A percentile compares a stretch with the other conserved stretches of the same genome.
Evolutionary conservation across 1,140 invertebrate genomes (phyloP).

Genomic region (Megalonaias nervosa): DNA sequence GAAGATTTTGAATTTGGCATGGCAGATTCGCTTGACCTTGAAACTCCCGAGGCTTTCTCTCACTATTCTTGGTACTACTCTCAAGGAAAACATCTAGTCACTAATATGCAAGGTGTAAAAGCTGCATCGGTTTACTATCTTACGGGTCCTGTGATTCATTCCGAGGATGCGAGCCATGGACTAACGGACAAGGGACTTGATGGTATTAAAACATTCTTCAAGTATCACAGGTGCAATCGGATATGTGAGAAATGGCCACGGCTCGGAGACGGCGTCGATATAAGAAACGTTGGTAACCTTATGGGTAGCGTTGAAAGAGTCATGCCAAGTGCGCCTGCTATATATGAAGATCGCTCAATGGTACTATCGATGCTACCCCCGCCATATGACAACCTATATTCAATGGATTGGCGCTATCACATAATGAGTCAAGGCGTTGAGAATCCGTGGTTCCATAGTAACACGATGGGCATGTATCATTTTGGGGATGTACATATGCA

Average conservation of each 20-base stretch:
- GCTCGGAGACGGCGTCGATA: slow-evolving; percentile 22
- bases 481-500: no score
- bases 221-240: slow-evolving; percentile 32
- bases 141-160: slow-evolving; percentile 32
- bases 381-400: no score
- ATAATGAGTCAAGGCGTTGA: no score
- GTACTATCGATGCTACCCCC: no score
- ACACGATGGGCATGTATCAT: no score
- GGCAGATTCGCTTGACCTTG: slow-evolving; percentile 1
- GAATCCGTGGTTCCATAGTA: no score
- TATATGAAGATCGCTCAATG: no score
- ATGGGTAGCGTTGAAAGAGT: no score
- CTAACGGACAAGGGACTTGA: slow-evolving; percentile 25
- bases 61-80: slow-evolving; percentile 34
- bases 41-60: slow-evolving; percentile 24
- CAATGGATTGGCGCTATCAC: no score
- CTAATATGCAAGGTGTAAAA: slow-evolving; percentile 32
- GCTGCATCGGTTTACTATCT: slow-evolving; percentile 17
- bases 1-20: slow-evolving; percentile 32
- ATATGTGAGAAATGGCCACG: slow-evolving; percentile 36
- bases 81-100: slow-evolving; percentile 25
- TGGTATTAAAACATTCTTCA: slow-evolving; percentile 35
- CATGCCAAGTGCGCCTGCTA: no score
- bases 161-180: slow-evolving; percentile 21
- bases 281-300: not conserved